A percentile compares a stretch with the other conserved stretches of the same genome.
Evolutionary conservation across 2,113 vertebrate genomes (phyloP).

Genomic region (Malurus alboscapulatus): DNA sequence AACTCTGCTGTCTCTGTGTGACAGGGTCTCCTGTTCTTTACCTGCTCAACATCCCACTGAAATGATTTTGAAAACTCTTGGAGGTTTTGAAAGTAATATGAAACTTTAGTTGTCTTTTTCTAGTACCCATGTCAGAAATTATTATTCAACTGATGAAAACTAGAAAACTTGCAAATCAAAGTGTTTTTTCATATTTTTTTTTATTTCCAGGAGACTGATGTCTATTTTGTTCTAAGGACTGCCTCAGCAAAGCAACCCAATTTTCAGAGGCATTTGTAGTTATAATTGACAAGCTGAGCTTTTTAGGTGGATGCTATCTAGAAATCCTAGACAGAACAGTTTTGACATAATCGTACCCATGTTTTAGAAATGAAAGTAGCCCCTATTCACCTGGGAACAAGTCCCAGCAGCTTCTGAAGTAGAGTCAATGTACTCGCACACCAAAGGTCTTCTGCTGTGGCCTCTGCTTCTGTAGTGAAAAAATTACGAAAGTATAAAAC

Average conservation of each 20-base stretch:
- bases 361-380: background rate
- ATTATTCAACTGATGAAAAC: background rate
- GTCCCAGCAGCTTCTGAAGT: background rate
- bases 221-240: background rate
- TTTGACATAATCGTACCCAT: background rate
- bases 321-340: background rate
- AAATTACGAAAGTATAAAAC: background rate
- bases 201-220: background rate
- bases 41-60: background rate
- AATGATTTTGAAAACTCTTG: background rate
- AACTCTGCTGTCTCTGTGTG: background rate
- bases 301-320: background rate
- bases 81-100: background rate
- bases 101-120: background rate
- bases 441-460: background rate
- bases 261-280: background rate
- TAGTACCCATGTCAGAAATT: background rate
- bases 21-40: background rate
- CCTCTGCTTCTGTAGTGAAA: background rate
- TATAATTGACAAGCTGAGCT: background rate
- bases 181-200: fast-evolving
- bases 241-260: background rate
- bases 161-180: background rate
- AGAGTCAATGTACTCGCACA: background rate
- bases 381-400: background rate